Base-by-base conservation (phyloP, 2,888 invertebrate species). In the Acrobasis consociella region DNA sequence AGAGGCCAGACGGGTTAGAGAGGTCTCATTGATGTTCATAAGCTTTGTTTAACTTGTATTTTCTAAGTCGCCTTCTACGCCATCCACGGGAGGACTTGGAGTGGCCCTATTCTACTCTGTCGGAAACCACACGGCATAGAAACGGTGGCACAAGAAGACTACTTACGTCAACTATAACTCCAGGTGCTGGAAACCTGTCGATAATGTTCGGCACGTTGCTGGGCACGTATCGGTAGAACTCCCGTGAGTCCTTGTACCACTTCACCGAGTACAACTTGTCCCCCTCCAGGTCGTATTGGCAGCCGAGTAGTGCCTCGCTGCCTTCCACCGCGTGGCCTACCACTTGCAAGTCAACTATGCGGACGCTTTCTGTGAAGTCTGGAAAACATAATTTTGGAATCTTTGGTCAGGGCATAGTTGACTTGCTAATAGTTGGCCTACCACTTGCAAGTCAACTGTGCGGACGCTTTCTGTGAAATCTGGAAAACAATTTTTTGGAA, bases 181-280 rank as follows among this genome's bases (percentile, higher is more conserved):
- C 97, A 17, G 95, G 94, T 64, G 95, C 89, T 49, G 93, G 88
- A 83, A 97, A 97, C 68, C 95, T 93, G 82, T 94, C 95, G n/a
- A 95, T 95, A 8, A 95, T 95, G 7, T 95, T 95, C 0, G 96
- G 96, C 78, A 91, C 93, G 82, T 96, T 96, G 69, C 94, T 94
- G 13, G 97, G 97, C 68, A 96, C 95, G 84, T 94, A 97, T 73
- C 97, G 94, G 89, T 95, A 97, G 91, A 97, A 97, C 87, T 97
- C 97, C 77, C 95, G 94, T 60, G 95, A 95, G 77, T 97, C 96
- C 80, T 97, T 97, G 92, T 97, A 97, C 97, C 97, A 97, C 87
- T 97, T 97, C 69, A 97, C 96, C n/a, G 97, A 96, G 84, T 97
- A 97, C 59, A 97, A 91, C 15, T 93, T 93, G 80, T 97, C 97